Percentiles rank a stretch among this genome's conserved stretches.
Evolutionary conservation across 2,888 invertebrate species (phyloP).

Genomic region (Leucozona laternaria): DNA sequence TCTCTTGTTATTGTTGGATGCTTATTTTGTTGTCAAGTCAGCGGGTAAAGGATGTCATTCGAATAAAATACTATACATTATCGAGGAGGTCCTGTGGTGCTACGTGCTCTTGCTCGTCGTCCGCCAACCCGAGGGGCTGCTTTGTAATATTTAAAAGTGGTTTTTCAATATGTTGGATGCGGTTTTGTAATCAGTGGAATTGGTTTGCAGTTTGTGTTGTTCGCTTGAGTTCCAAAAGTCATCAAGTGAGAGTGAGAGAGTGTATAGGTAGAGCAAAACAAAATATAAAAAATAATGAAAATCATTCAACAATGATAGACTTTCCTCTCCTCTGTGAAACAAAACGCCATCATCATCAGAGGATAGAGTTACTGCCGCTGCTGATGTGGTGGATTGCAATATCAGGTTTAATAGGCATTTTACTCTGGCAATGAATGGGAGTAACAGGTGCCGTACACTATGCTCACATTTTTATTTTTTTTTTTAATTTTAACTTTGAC

Average conservation of each 20-base stretch:
- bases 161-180: conserved; percentile 63
- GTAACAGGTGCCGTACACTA: conserved; percentile 68
- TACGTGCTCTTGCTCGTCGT: neutral
- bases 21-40: conserved; percentile 66
- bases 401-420: conserved; percentile 68
- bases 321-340: conserved; percentile 29
- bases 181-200: conserved; percentile 74
- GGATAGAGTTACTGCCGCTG: neutral
- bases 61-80: conserved; percentile 65
- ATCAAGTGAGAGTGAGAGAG: conserved; percentile 48
- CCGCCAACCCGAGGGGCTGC: conserved; percentile 9
- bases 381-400: conserved; percentile 54
- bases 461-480: conserved; percentile 50
- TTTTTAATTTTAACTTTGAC: conserved; percentile 15
- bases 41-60: conserved; percentile 71
- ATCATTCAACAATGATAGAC: conserved; percentile 33
- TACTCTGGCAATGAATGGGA: conserved; percentile 55
- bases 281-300: neutral
- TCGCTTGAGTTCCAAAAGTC: conserved; percentile 46
- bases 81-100: conserved; percentile 46
- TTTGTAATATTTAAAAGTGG: conserved; percentile 70
- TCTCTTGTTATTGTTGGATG: conserved; percentile 21
- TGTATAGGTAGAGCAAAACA: neutral
- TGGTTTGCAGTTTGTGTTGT: conserved; percentile 56
- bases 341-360: conserved; percentile 18